Evolutionary conservation across 1,140 invertebrate genomes (phyloP).

Genomic region (Drosophila pallidifrons): DNA sequence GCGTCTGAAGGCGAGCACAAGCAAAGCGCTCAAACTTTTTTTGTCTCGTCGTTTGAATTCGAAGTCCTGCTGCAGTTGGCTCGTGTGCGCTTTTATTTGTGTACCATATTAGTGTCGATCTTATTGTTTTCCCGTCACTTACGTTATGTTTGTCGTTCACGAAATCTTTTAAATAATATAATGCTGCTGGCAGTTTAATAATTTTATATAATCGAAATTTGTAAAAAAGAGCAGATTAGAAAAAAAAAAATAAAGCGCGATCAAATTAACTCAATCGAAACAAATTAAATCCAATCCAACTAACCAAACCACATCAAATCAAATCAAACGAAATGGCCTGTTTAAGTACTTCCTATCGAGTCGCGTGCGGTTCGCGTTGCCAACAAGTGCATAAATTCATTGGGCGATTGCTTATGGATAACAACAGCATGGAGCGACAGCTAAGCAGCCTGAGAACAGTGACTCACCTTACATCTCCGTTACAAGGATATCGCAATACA

Average conservation of each 20-base stretch:
- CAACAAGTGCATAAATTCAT: slow-evolving; percentile 74
- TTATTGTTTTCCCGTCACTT: neutral
- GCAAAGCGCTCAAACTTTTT: slow-evolving; percentile 54
- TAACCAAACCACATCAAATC: slow-evolving; percentile 6
- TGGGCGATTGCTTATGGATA: slow-evolving; percentile 60
- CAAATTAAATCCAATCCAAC: slow-evolving; percentile 10
- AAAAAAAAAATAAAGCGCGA: neutral
- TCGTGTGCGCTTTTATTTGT: slow-evolving; percentile 17
- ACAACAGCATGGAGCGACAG: slow-evolving; percentile 37
- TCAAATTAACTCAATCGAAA: too few relatives aligned
- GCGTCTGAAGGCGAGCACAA: slow-evolving; percentile 78
- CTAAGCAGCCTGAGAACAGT: slow-evolving; percentile 19
- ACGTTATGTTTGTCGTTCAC: slow-evolving; percentile 41
- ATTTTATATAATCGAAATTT: slow-evolving; percentile 16
- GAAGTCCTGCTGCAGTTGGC: slow-evolving; percentile 8
- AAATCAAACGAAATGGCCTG: slow-evolving; percentile 70
- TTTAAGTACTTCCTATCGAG: slow-evolving; percentile 81
- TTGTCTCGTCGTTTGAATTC: slow-evolving; percentile 23
- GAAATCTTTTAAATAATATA: slow-evolving; percentile 11
- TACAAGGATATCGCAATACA: slow-evolving; percentile 6
- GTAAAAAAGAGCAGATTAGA: neutral
- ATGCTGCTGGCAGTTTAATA: slow-evolving; percentile 52
- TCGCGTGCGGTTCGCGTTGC: slow-evolving; percentile 72
- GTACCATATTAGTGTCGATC: slow-evolving; percentile 24
- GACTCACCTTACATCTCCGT: neutral